A percentile compares a stretch with the other conserved stretches of the same genome.
These are phyloP conservation scores for Euzetes globulus DNA, from an alignment of 2,888 invertebrate species.

Conservation along the genomic window DNA sequence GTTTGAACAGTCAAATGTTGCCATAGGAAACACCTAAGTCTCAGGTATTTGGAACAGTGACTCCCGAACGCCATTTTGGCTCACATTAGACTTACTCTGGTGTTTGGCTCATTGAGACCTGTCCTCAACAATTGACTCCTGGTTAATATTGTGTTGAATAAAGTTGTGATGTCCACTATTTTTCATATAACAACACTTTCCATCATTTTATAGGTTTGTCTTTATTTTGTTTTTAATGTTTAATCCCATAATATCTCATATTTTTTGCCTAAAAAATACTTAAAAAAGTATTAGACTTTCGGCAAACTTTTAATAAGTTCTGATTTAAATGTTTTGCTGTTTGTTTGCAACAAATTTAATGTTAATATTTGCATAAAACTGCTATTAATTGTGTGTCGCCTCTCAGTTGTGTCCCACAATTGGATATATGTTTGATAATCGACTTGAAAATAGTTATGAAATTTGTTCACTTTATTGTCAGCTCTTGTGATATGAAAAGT, in stretches of 20 bases:
- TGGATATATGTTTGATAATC: not conserved
- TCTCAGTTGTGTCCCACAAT: not conserved
- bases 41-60: constrained; percentile 23
- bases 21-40: constrained; percentile 25
- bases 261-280: not conserved
- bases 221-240: not conserved
- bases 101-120: not conserved
- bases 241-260: not conserved
- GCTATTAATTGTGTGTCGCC: not conserved
- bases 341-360: not conserved
- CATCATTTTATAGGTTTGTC: not conserved
- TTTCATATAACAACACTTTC: not conserved
- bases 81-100: not conserved
- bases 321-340: not conserved
- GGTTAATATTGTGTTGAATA: no score
- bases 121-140: not conserved
- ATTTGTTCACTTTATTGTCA: not conserved
- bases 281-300: not conserved
- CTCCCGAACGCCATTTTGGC: constrained; percentile 23
- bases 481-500: not conserved
- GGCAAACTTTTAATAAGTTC: not conserved
- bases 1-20: constrained; percentile 14
- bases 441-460: not conserved
- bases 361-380: not conserved
- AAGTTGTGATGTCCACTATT: not conserved